These are phyloP conservation scores for Lagopus leucura DNA, from an alignment of 2,113 vertebrate species.

Conservation along the genomic window DNA sequence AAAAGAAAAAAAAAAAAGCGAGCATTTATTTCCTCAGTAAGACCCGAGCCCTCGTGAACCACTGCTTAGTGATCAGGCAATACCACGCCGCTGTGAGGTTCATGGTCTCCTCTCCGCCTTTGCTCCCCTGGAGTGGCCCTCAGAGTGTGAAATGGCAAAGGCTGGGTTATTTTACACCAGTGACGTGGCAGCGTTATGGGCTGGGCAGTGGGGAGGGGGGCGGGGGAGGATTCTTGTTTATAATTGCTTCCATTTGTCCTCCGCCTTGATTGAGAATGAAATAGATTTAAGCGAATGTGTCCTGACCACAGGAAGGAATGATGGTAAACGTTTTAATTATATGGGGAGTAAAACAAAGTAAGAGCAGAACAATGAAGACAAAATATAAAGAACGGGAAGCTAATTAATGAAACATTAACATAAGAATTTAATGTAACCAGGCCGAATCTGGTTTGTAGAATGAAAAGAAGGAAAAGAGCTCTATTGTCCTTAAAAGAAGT, in stretches of 20 bases:
- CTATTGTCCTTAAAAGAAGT: constrained; percentile 30
- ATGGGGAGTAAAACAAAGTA: constrained; percentile 63
- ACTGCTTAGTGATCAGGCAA: not conserved
- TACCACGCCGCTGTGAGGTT: not conserved
- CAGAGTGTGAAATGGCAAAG: not conserved
- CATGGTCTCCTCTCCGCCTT: not conserved
- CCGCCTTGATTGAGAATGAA: constrained; percentile 44
- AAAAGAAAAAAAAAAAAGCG: not conserved
- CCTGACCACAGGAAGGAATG: constrained; percentile 38
- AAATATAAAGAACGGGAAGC: constrained; percentile 51
- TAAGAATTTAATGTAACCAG: constrained; percentile 61
- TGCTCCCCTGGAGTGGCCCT: not conserved
- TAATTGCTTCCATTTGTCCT: constrained; percentile 71
- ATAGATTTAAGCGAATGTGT: constrained; percentile 26
- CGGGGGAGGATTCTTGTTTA: not conserved
- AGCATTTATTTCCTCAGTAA: not conserved
- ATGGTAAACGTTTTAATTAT: constrained; percentile 63
- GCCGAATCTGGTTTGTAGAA: constrained; percentile 34
- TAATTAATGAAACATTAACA: constrained; percentile 65
- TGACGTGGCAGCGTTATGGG: not conserved
- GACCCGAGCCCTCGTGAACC: not conserved
- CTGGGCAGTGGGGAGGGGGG: not conserved
- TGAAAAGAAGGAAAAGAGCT: not conserved
- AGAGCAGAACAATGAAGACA: constrained; percentile 69
- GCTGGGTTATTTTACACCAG: not conserved